Conservation (phyloP, 2,113 vertebrate species). For the Phaetusa simplex region DNA sequence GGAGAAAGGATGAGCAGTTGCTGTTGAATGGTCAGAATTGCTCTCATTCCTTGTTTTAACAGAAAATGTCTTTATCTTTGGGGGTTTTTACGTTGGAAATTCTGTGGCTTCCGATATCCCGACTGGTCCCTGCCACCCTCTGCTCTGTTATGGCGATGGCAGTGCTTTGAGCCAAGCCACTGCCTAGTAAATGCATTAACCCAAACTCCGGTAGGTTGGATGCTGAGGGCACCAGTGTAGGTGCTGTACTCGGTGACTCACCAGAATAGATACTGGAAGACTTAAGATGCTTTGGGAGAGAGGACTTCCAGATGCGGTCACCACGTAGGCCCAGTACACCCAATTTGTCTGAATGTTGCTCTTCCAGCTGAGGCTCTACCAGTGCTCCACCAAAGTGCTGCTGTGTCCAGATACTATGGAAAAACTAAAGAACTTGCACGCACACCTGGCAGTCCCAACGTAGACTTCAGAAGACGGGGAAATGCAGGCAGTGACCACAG, state of each 20-base stretch:
- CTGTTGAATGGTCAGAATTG: neutral
- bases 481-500: neutral
- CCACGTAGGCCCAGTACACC: fast-evolving
- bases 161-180: neutral
- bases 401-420: neutral
- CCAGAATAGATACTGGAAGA: neutral
- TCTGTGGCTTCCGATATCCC: neutral
- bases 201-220: no score
- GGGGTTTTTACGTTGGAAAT: neutral
- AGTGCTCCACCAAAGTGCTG: neutral
- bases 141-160: neutral
- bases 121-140: neutral
- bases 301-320: neutral
- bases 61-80: neutral
- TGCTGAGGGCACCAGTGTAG: neutral
- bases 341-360: neutral
- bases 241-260: neutral
- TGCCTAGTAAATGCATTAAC: neutral
- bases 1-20: neutral
- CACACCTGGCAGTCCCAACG: neutral
- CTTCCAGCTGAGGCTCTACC: neutral
- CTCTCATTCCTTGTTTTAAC: neutral
- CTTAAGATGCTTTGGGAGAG: neutral
- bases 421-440: neutral
- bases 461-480: neutral